A percentile compares a stretch with the other conserved stretches of the same genome.
Evolutionary conservation across 37 sponge, comb jelly and placozoan genomes (phyloP).

Genomic region (Ephydatia muelleri): DNA sequence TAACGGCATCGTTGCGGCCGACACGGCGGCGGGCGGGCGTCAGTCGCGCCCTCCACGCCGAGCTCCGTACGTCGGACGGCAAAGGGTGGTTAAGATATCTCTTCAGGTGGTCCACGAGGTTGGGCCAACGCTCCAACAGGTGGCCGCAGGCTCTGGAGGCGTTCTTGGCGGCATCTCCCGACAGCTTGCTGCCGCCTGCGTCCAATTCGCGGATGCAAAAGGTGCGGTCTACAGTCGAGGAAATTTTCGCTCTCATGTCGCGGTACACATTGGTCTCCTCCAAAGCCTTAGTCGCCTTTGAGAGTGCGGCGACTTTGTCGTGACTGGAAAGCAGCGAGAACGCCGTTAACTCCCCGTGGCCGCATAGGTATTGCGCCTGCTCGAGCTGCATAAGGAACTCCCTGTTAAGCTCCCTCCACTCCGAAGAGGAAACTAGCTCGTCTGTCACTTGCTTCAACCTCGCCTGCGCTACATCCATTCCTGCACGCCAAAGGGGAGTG

Average conservation of each 20-base stretch:
- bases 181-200: not conserved
- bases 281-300: slow-evolving; percentile 5
- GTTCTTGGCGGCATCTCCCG: not conserved
- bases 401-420: slow-evolving; percentile 4
- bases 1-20: not conserved
- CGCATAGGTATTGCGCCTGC: not conserved
- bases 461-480: not conserved
- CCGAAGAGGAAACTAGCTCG: slow-evolving; percentile 5
- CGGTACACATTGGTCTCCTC: not conserved
- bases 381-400: slow-evolving; percentile 17
- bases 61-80: not conserved
- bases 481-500: not conserved
- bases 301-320: slow-evolving; percentile 18
- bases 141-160: slow-evolving; percentile 6
- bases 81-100: slow-evolving; percentile 15
- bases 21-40: not conserved
- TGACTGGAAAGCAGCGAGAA: slow-evolving; percentile 4
- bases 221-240: not conserved
- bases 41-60: slow-evolving; percentile 18
- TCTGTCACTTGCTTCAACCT: not conserved
- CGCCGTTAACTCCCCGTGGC: not conserved
- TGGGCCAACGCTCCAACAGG: slow-evolving; percentile 17
- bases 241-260: not conserved
- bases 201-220: not conserved
- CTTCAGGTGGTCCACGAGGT: not conserved